phyloP scores from a whole-genome alignment of 2,888 invertebrate genomes.

The Heliconius aoede region DNA sequence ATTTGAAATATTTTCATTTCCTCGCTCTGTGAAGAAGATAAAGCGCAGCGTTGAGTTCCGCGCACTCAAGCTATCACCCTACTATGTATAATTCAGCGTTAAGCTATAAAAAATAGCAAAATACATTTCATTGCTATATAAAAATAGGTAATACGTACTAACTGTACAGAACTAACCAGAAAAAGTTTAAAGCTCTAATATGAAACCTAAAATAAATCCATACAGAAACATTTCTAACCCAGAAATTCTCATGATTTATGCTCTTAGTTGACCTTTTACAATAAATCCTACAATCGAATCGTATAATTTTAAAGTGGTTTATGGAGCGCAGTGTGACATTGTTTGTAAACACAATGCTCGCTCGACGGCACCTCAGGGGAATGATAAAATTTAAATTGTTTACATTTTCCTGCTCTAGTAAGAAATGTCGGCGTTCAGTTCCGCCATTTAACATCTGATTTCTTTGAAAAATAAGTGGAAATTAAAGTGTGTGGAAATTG shows the following conservation, averaged over 20 bases:
- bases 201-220: neutral
- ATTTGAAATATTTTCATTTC: no score
- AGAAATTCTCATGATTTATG: constrained; percentile 11
- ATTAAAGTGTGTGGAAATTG: no score
- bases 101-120: neutral
- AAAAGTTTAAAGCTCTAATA: neutral
- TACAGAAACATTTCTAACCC: neutral
- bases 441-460: no score
- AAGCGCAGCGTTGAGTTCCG: no score
- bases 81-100: no score
- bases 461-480: no score
- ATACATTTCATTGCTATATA: neutral
- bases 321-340: neutral
- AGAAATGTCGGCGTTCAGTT: no score
- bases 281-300: constrained; percentile 11
- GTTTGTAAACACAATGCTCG: neutral
- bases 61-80: no score
- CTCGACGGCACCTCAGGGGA: neutral
- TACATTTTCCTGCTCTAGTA: no score
- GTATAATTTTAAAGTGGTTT: constrained; percentile 5
- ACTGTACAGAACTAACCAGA: neutral
- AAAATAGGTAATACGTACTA: neutral
- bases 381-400: no score
- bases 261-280: constrained; percentile 19
- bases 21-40: no score